Conservation (phyloP, 2,113 vertebrate species). For the Lates calcarifer region DNA sequence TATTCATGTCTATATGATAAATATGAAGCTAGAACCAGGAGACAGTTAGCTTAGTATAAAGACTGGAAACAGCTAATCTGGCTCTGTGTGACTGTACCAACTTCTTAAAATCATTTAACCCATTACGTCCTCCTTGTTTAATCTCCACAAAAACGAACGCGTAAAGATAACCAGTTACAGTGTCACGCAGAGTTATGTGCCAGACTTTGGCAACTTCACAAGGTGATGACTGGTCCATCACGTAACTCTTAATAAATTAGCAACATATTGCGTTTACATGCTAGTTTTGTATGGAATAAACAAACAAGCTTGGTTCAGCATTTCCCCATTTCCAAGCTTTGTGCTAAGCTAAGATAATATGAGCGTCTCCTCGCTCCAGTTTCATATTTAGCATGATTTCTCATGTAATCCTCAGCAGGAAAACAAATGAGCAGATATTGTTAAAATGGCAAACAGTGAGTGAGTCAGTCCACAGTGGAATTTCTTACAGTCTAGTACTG, state of each 20-base stretch:
- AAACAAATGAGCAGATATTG: background rate
- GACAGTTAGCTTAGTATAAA: too few relatives aligned
- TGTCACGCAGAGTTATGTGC: too few relatives aligned
- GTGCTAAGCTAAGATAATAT: background rate
- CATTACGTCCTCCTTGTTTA: too few relatives aligned
- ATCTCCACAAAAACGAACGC: too few relatives aligned
- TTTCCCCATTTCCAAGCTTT: background rate
- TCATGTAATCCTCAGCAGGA: slow-evolving; percentile 1
- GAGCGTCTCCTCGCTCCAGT: background rate
- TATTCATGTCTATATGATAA: background rate
- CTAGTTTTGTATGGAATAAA: background rate
- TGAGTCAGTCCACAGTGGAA: slow-evolving; percentile 33
- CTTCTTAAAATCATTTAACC: too few relatives aligned
- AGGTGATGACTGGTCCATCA: background rate
- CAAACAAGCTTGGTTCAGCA: background rate
- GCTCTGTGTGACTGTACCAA: too few relatives aligned
- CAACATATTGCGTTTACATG: background rate
- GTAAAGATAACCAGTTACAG: too few relatives aligned
- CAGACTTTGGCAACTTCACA: background rate
- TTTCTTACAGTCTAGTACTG: slow-evolving; percentile 97
- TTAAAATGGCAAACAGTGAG: background rate
- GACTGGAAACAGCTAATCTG: too few relatives aligned
- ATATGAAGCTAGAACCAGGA: too few relatives aligned
- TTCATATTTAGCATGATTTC: background rate
- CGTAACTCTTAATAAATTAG: background rate